Conservation (phyloP, 2,113 vertebrate species). For the Nothocercus nigrocapillus region DNA sequence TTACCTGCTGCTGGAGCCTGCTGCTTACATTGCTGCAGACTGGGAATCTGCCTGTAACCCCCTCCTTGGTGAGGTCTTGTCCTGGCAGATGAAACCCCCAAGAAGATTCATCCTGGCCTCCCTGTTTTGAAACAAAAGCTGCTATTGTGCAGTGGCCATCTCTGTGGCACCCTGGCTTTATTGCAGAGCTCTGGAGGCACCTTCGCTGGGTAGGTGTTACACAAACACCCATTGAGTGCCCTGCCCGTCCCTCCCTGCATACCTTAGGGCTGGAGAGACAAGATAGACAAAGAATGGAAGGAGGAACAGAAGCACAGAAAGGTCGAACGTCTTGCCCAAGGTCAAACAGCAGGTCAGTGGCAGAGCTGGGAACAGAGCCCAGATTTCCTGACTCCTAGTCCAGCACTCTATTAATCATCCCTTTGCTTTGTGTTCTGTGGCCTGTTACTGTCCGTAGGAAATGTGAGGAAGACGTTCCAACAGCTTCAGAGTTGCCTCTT, state of each 20-base stretch:
- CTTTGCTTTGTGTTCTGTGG: constrained; percentile 46
- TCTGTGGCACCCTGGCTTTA: neutral
- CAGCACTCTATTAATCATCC: constrained; percentile 39
- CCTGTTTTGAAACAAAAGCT: constrained; percentile 4
- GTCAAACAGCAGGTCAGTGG: constrained; percentile 65
- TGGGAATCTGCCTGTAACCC: neutral
- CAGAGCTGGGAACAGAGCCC: constrained; percentile 43
- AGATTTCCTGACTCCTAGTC: constrained; percentile 46
- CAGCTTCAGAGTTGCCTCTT: constrained; percentile 28
- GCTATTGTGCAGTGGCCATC: neutral
- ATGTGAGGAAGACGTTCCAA: constrained; percentile 30
- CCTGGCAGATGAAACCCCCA: neutral
- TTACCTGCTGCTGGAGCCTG: neutral
- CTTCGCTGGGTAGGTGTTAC: constrained; percentile 37
- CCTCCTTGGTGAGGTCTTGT: neutral
- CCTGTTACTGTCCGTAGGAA: constrained; percentile 58
- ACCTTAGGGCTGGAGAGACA: constrained; percentile 45
- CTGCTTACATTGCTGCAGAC: neutral
- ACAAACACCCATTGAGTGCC: constrained; percentile 11
- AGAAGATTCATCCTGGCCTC: neutral
- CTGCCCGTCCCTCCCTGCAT: neutral
- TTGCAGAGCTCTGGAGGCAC: neutral
- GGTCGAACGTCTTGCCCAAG: constrained; percentile 59
- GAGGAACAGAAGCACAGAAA: constrained; percentile 65
- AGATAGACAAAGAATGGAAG: constrained; percentile 50